Evolutionary conservation across 2,888 invertebrate genomes (phyloP).

Genomic region (Branchipolynoe longqiensis): DNA sequence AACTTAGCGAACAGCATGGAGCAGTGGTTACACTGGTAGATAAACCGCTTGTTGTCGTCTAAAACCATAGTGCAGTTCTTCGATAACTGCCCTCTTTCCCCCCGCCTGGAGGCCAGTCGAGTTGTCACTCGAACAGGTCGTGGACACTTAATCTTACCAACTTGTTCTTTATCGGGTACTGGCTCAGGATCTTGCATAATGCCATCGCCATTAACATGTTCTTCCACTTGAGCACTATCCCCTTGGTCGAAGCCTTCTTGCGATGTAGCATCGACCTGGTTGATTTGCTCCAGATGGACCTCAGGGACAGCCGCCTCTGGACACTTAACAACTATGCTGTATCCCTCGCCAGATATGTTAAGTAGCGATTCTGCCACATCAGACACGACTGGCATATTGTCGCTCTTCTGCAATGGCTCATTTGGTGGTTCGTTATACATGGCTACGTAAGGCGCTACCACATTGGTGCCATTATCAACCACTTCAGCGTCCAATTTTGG

Average conservation of each 20-base stretch:
- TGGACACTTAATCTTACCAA: too few relatives aligned
- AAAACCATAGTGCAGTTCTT: slow-evolving; percentile 13
- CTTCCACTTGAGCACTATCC: too few relatives aligned
- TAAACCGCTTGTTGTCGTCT: slow-evolving; percentile 21
- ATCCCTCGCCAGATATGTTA: slow-evolving; percentile 21
- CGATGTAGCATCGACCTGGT: not conserved
- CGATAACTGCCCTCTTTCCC: not conserved
- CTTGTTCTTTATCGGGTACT: too few relatives aligned
- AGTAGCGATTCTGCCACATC: not conserved
- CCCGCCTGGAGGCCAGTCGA: not conserved
- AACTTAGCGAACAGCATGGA: not conserved
- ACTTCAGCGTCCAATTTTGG: not conserved
- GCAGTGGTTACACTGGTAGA: slow-evolving; percentile 40
- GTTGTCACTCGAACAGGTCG: not conserved
- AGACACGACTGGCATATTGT: not conserved
- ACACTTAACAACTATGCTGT: slow-evolving; percentile 7
- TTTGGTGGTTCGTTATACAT: not conserved
- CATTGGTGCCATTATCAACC: not conserved
- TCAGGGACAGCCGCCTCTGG: not conserved
- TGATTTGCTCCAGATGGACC: not conserved
- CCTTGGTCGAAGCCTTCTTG: not conserved
- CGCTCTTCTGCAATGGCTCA: not conserved
- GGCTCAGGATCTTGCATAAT: not conserved
- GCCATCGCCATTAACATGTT: not conserved
- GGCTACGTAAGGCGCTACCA: not conserved